Evolutionary conservation across 2,888 invertebrate genomes (phyloP), one percentile per base, ranked within the genome.

Genomic region (Orchestes rusci): DNA sequence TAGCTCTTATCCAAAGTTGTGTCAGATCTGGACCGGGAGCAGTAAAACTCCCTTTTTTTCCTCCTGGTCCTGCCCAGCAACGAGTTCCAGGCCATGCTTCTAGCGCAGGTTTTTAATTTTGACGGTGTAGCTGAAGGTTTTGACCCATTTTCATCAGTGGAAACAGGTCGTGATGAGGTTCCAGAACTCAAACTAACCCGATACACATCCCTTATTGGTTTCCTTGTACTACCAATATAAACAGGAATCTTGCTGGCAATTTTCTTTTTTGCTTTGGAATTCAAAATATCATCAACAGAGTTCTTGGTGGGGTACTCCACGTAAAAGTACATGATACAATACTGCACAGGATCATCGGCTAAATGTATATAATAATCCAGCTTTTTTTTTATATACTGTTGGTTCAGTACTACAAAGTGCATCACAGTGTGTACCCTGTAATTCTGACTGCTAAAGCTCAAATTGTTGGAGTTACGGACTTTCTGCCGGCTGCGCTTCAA

Each of bases 401-500:
- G 40, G 4, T 31, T 30, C 2, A 16, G 13, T 10, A n/a, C 43
- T 8, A 45, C 28, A 13, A 39, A 46, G 30, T 46, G 46, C 40
- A 46, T 40, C 5, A 46, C 43, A 3, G 39, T 49, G 12, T 41
- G 28, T 13, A 49, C 20, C 4, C 32, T 30, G 12, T 39, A 39
- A 16, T 27, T 10, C 8, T 12, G 12, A 31, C 7, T 4, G 12
- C 12, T 12, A 4, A 35, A 29, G 10, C 29, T 36, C 13, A 50
- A 17, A 38, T 52, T 39, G 17, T 39, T 53, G 0, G 55, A 55
- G 16, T 55, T 51, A 37, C 56, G 57, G 7, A 52, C 56, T 31
- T 55, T 58, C 16, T 52, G 53, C n/a, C 55, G 27, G 37, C 57
- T 57, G 58, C 59, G 58, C 16, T 56, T 42, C 28, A 61, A 37